Conservation (phyloP, 2,888 invertebrate species). For the Acanthococcus lagerstroemiae region DNA sequence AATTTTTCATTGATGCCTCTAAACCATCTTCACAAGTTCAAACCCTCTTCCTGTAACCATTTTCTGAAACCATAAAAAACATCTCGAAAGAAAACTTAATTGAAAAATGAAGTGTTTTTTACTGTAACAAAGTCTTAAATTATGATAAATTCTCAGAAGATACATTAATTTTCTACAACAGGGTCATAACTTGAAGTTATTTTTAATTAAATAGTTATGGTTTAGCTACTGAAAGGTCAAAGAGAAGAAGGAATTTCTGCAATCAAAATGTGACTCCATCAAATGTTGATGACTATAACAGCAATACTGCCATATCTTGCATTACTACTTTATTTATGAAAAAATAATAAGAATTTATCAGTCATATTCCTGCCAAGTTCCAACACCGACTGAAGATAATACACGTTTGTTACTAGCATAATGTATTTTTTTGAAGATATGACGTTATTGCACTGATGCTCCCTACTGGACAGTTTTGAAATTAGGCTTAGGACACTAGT, state of each 20-base stretch:
- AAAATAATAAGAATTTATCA: not conserved
- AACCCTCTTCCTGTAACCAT: not conserved
- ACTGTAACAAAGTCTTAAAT: not conserved
- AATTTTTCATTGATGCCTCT: slow-evolving; percentile 12
- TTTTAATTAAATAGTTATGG: too few relatives aligned
- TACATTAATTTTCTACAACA: too few relatives aligned
- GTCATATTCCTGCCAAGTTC: not conserved
- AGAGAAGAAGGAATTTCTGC: not conserved
- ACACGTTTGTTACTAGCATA: not conserved
- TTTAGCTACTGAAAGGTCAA: not conserved
- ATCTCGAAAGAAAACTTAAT: not conserved
- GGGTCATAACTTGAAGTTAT: too few relatives aligned
- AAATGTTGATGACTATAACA: not conserved
- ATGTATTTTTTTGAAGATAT: not conserved
- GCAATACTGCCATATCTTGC: not conserved
- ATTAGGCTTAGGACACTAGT: not conserved
- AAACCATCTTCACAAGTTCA: too few relatives aligned
- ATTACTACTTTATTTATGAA: not conserved
- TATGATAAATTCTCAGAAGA: too few relatives aligned
- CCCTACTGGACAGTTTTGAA: not conserved
- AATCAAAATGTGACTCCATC: not conserved
- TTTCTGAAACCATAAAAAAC: not conserved
- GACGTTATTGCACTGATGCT: not conserved
- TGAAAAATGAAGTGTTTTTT: not conserved
- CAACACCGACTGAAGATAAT: not conserved